phyloP scores from a whole-genome alignment of 2,888 invertebrate species.

The Pachydiplax longipennis region DNA sequence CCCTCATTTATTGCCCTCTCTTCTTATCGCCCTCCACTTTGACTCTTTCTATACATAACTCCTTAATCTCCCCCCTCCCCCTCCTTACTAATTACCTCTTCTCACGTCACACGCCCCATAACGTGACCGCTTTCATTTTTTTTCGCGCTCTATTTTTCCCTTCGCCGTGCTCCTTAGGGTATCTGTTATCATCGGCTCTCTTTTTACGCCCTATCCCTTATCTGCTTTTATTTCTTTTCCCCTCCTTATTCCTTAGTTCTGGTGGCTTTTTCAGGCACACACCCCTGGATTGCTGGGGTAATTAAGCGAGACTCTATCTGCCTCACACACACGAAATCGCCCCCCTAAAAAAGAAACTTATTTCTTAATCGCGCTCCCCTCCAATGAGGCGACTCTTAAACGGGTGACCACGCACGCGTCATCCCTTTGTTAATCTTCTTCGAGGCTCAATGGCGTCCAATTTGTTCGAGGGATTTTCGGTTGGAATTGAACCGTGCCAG shows the following conservation, averaged over 20 bases:
- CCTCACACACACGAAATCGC: background rate
- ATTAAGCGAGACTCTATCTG: slow-evolving; percentile 8
- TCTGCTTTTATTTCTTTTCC: background rate
- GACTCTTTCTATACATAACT: background rate
- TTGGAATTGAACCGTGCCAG: background rate
- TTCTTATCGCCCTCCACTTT: background rate
- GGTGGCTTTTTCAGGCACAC: slow-evolving; percentile 12
- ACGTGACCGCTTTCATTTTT: slow-evolving; percentile 25
- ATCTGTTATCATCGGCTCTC: background rate
- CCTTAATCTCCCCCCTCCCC: slow-evolving; percentile 1
- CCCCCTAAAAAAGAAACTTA: background rate
- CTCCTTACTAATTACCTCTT: slow-evolving; percentile 34
- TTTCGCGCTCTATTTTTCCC: background rate
- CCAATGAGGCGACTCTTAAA: background rate
- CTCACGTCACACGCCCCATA: slow-evolving; percentile 36
- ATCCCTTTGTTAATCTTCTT: background rate
- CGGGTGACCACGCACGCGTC: background rate
- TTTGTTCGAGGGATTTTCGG: background rate
- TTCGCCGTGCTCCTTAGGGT: background rate
- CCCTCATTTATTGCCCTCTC: background rate
- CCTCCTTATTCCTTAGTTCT: background rate
- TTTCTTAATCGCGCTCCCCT: slow-evolving; percentile 4
- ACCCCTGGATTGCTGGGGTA: background rate
- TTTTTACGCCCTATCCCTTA: background rate
- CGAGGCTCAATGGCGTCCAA: background rate